Evolutionary conservation across 2,797 vertebrate species (phyloP).

Genomic region (Champsocephalus esox): DNA sequence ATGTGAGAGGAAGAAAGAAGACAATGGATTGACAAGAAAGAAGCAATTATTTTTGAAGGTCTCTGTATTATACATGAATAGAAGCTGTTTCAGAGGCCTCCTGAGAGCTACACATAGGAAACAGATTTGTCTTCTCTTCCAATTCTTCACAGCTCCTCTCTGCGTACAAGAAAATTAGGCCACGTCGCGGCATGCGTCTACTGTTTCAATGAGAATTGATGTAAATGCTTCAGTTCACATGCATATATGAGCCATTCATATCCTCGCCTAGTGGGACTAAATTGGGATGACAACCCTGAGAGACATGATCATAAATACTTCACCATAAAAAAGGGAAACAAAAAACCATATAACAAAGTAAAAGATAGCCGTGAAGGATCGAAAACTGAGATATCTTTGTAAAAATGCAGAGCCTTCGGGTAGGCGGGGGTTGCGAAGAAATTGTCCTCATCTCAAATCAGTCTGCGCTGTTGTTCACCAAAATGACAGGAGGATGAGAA

Average conservation of each 20-base stretch:
- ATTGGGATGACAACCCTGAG: conserved; percentile 70
- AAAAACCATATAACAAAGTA: conserved; percentile 64
- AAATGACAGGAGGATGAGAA: conserved; percentile 32
- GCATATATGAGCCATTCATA: conserved; percentile 61
- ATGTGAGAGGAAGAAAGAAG: conserved; percentile 14
- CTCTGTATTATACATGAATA: conserved; percentile 74
- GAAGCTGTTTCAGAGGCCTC: conserved; percentile 52
- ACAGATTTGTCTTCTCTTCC: conserved; percentile 63
- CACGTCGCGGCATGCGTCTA: conserved; percentile 41
- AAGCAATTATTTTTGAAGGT: conserved; percentile 71
- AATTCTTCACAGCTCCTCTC: conserved; percentile 53
- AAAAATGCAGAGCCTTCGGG: conserved; percentile 49
- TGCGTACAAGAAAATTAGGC: conserved; percentile 58
- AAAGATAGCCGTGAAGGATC: conserved; percentile 56
- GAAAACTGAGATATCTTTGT: conserved; percentile 46
- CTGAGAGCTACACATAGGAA: conserved; percentile 57
- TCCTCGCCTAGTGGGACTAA: conserved; percentile 62
- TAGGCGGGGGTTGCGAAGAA: conserved; percentile 21
- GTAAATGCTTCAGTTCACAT: conserved; percentile 70
- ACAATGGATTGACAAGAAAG: conserved; percentile 64
- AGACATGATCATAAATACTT: conserved; percentile 71
- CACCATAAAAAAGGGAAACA: conserved; percentile 29
- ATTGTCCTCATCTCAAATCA: conserved; percentile 55
- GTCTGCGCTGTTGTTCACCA: conserved; percentile 48
- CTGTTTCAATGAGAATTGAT: conserved; percentile 61